Base-by-base conservation (phyloP, 2,888 invertebrate species). In the Parnassius orleans region DNA sequence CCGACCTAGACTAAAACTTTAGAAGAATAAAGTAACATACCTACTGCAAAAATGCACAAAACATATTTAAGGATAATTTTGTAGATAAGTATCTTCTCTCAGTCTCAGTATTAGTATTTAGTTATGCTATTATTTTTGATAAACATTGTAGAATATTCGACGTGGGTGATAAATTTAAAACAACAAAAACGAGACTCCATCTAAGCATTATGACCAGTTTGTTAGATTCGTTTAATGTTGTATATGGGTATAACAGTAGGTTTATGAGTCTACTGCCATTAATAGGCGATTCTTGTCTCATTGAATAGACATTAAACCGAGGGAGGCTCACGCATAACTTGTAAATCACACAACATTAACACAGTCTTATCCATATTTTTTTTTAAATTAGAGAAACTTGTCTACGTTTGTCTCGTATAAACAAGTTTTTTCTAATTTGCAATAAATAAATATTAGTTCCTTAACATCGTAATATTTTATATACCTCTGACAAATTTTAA, bases 301-400 rank as follows among this genome's bases (percentile, higher is more conserved):
- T 62, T 57, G 57, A 62, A 62, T 57, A 57, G 48, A 50, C 57
- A 57, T 62, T 50, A 57, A 57, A 57, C 61, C 57, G 53, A 53
- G 53, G 57, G 53, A 57, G 61, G 61, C 48, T 43, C 60, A 19
- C 47, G 52, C 48, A 62, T 62, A 57, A 62, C 61, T 50, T 62
- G 61, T 62, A 62, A 62, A 62, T 62, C 61, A 62, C 43, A 43
- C 42, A 41, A 61, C 61, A 57, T 57, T 57, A 62, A 53, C 57
- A 57, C 53, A 15, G 48, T 24, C 53, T 53, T 43, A 24, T 10
- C 46, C 19, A 19, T 19, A 19, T 5, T 46, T 56, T 24, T 56
- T 56, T 51, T n/a, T 41, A 61, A 62, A 62, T 44, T 48, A 19
- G 43, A 42, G 15, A 54, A 59, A 42, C 41, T 53, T 48, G 47